Percentiles rank a stretch among this genome's conserved stretches.
Evolutionary conservation across 1,140 invertebrate species (phyloP).

Genomic region (Cyphomyrmex costatus): DNA sequence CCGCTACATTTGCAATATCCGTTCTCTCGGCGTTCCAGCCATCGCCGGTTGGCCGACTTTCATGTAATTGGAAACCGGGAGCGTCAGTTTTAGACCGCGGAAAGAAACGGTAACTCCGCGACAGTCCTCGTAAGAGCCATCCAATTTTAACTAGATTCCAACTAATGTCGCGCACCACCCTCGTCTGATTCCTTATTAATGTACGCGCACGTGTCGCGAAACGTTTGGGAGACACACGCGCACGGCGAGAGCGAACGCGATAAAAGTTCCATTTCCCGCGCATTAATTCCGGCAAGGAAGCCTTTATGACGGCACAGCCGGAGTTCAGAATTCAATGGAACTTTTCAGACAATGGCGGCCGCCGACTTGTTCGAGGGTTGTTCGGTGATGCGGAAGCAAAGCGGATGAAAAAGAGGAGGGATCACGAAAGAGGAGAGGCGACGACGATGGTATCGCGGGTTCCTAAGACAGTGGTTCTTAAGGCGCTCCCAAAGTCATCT

Average conservation of each 20-base stretch:
- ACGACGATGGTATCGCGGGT: conserved; percentile 14
- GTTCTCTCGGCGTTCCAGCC: neutral
- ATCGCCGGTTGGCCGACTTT: conserved; percentile 3
- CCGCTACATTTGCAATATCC: conserved; percentile 46
- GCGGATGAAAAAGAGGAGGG: conserved; percentile 23
- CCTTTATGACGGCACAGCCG: conserved; percentile 70
- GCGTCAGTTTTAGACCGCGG: neutral
- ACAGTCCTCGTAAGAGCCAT: neutral
- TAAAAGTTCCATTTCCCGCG: conserved; percentile 77
- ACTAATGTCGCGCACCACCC: conserved; percentile 1
- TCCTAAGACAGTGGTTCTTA: conserved; percentile 58
- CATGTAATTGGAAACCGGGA: neutral
- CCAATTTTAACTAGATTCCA: conserved; percentile 33
- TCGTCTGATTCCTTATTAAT: conserved; percentile 41
- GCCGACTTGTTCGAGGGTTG: conserved; percentile 61
- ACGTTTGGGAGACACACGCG: neutral
- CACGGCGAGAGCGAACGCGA: conserved; percentile 23
- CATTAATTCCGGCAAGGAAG: conserved; percentile 79
- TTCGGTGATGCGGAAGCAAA: conserved; percentile 65
- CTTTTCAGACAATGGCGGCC: conserved; percentile 78
- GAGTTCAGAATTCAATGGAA: conserved; percentile 79
- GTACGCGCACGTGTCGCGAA: conserved; percentile 25
- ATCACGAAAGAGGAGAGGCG: neutral
- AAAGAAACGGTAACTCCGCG: neutral
- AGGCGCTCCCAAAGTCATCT: neutral